These are phyloP conservation scores for Phocides pigmalion DNA, from an alignment of 1,140 invertebrate species.

Conservation along the genomic window DNA sequence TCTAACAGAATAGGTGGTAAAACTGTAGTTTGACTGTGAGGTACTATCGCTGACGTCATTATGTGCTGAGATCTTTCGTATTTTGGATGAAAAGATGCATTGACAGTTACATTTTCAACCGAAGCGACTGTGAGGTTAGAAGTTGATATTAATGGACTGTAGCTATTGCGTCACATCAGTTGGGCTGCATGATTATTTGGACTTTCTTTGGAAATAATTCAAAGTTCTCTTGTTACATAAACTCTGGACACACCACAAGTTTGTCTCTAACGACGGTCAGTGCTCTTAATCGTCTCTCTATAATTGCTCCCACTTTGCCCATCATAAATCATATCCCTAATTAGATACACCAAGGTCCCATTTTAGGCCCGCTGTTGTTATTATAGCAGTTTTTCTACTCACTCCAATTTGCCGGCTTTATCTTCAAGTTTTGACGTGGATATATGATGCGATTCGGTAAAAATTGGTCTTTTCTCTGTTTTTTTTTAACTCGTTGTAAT, in stretches of 20 bases:
- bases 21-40: too few species aligned
- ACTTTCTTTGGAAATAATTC: too few species aligned
- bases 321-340: slow-evolving; percentile 64
- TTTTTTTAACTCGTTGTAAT: neutral
- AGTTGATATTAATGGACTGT: too few species aligned
- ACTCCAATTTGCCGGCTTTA: slow-evolving; percentile 35
- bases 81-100: too few species aligned
- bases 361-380: slow-evolving; percentile 45
- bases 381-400: slow-evolving; percentile 55
- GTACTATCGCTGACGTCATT: too few species aligned
- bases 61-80: too few species aligned
- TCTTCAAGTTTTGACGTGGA: slow-evolving; percentile 30
- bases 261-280: slow-evolving; percentile 44
- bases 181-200: too few species aligned
- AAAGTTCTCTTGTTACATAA: neutral
- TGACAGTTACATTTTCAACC: too few species aligned
- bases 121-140: too few species aligned
- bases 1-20: too few species aligned
- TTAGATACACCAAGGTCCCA: slow-evolving; percentile 53
- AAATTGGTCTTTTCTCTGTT: slow-evolving; percentile 23
- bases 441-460: slow-evolving; percentile 29
- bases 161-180: too few species aligned
- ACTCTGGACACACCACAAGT: slow-evolving; percentile 25
- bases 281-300: slow-evolving; percentile 51
- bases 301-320: slow-evolving; percentile 56